These are phyloP conservation scores for Cantharis flavilabris DNA, from an alignment of 2,888 invertebrate species.

Conservation along the genomic window DNA sequence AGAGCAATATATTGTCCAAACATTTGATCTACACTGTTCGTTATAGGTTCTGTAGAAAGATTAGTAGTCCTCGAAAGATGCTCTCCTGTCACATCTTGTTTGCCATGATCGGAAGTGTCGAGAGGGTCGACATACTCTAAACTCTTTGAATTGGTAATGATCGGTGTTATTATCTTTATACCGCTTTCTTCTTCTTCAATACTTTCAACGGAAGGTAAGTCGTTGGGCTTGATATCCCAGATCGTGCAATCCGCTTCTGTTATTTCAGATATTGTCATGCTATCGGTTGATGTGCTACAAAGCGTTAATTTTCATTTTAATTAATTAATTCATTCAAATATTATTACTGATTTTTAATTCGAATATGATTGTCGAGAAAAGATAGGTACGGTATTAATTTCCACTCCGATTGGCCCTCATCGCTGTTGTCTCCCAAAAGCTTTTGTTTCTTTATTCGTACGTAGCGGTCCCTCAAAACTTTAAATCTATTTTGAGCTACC, in stretches of 20 bases:
- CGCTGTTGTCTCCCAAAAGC: not conserved
- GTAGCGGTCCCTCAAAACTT: not conserved
- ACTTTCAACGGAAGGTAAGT: not conserved
- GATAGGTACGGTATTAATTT: not conserved
- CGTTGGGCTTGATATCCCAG: not conserved
- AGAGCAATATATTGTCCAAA: not conserved
- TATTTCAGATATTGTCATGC: not conserved
- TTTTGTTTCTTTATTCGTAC: not conserved
- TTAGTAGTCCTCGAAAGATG: not conserved
- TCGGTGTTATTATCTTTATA: not conserved
- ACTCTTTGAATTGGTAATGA: not conserved
- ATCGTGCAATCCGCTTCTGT: not conserved
- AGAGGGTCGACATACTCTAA: not conserved
- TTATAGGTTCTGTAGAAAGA: not conserved
- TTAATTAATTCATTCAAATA: not conserved
- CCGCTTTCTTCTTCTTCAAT: not conserved
- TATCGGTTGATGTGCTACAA: not conserved
- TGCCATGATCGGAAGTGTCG: not conserved
- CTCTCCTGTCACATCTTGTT: not conserved
- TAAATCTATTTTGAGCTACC: not conserved
- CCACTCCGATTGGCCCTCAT: not conserved
- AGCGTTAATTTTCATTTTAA: not conserved
- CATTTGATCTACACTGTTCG: not conserved
- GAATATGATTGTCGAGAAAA: not conserved
- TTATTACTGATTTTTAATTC: not conserved